phyloP scores from a whole-genome alignment of 2,888 invertebrate species.

The Oscheius sp. region DNA sequence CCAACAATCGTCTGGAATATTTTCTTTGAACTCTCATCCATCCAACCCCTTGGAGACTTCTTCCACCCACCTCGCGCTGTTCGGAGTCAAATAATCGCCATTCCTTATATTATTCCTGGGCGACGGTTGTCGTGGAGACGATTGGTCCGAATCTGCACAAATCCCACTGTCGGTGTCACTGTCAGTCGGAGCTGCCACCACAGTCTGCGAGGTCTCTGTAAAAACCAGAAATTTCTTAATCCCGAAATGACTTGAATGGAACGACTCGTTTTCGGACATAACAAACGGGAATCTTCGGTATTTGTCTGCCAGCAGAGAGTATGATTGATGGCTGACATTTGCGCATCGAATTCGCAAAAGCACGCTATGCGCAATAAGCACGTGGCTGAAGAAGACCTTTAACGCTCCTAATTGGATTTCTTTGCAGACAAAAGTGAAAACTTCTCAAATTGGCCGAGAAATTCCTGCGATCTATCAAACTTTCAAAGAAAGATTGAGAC shows the following conservation, averaged over 20 bases:
- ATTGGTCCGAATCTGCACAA: slow-evolving; percentile 59
- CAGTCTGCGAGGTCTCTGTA: not conserved
- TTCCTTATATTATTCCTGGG: slow-evolving; percentile 3
- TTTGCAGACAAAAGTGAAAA: no score
- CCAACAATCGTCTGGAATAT: slow-evolving; percentile 34
- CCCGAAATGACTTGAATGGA: not conserved
- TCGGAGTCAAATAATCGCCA: slow-evolving; percentile 57
- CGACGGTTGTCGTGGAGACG: slow-evolving; percentile 38
- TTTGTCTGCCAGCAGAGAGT: slow-evolving; percentile 15
- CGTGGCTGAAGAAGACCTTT: not conserved
- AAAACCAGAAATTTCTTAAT: no score
- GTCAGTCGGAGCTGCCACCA: slow-evolving; percentile 38
- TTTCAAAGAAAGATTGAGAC: no score
- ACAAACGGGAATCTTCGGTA: not conserved
- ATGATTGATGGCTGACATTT: slow-evolving; percentile 26
- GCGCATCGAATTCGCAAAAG: slow-evolving; percentile 20
- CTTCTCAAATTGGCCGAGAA: no score
- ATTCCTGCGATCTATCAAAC: no score
- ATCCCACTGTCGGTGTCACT: slow-evolving; percentile 64
- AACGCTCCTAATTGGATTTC: not conserved
- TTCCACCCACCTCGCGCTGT: slow-evolving; percentile 47
- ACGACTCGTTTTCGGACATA: not conserved
- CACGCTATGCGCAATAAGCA: slow-evolving; percentile 2
- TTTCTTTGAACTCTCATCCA: not conserved
- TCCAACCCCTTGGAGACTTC: not conserved